A percentile compares a stretch with the other conserved stretches of the same genome.
Conservation (phyloP, 2,888 invertebrate species). For the Craniophora ligustri region DNA sequence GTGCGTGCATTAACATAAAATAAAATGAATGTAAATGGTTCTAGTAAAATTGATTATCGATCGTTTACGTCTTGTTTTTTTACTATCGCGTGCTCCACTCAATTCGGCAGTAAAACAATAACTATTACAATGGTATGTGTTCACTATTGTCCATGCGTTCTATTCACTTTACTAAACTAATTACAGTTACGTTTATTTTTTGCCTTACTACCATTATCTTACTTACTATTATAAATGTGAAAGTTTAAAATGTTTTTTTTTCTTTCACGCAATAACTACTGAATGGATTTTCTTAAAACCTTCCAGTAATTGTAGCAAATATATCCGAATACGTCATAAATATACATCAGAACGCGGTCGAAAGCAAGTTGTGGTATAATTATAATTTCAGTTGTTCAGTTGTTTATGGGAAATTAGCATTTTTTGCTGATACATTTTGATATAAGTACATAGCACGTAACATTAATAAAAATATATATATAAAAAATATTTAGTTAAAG, state of each 20-base stretch:
- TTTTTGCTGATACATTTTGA: background rate
- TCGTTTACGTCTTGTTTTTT: slow-evolving; percentile 4
- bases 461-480: too few species aligned
- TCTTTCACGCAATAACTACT: too few species aligned
- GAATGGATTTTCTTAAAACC: too few species aligned
- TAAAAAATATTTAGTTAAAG: too few species aligned
- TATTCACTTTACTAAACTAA: slow-evolving; percentile 24
- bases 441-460: too few species aligned
- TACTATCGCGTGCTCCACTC: slow-evolving; percentile 35
- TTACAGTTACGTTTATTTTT: slow-evolving; percentile 40
- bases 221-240: too few species aligned
- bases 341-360: too few species aligned
- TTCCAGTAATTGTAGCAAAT: too few species aligned
- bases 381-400: slow-evolving; percentile 4
- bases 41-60: slow-evolving; percentile 34
- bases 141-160: slow-evolving; percentile 33
- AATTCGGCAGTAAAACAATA: slow-evolving; percentile 32
- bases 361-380: too few species aligned
- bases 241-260: too few species aligned
- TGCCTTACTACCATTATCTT: slow-evolving; percentile 13
- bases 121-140: slow-evolving; percentile 43
- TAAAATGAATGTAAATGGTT: slow-evolving; percentile 27
- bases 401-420: slow-evolving; percentile 25
- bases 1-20: slow-evolving; percentile 19
- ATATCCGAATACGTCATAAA: too few species aligned